Conservation (phyloP, 1,140 invertebrate genomes). For the Paracyclopina nana region DNA sequence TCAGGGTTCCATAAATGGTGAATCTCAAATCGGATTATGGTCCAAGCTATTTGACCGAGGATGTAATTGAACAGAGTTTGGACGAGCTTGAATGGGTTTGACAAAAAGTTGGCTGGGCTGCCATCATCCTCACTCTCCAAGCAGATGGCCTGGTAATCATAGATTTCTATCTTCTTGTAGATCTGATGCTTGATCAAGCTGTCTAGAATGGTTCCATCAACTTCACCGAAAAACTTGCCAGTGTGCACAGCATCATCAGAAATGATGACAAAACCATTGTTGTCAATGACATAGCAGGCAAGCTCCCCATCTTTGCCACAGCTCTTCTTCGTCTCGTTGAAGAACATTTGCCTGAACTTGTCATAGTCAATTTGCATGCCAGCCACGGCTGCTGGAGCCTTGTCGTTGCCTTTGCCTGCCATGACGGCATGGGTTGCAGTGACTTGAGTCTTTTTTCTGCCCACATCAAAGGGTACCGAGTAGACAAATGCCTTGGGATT, state of each 20-base stretch:
- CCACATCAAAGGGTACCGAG: constrained; percentile 67
- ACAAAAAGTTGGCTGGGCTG: constrained; percentile 25
- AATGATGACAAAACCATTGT: constrained; percentile 79
- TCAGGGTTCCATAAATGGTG: constrained; percentile 20
- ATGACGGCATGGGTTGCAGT: constrained; percentile 74
- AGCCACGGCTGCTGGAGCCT: constrained; percentile 70
- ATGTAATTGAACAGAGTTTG: constrained; percentile 18
- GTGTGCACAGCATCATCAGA: constrained; percentile 63
- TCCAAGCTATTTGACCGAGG: constrained; percentile 19
- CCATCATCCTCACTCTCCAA: constrained; percentile 37
- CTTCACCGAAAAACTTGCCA: constrained; percentile 71
- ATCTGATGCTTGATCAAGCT: constrained; percentile 70
- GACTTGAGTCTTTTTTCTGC: constrained; percentile 46
- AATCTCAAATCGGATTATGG: constrained; percentile 20
- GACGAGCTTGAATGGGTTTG: constrained; percentile 20
- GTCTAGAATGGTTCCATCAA: constrained; percentile 86
- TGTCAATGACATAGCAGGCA: constrained; percentile 76
- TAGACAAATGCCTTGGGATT: constrained; percentile 76
- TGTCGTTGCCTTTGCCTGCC: constrained; percentile 47
- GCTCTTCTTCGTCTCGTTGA: constrained; percentile 27
- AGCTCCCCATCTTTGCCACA: constrained; percentile 36
- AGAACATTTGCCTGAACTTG: constrained; percentile 53
- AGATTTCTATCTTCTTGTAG: constrained; percentile 60
- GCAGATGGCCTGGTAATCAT: constrained; percentile 71
- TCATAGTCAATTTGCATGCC: constrained; percentile 65